Base-by-base conservation (phyloP, 2,888 invertebrate genomes). In the Sylvicola cinctus region DNA sequence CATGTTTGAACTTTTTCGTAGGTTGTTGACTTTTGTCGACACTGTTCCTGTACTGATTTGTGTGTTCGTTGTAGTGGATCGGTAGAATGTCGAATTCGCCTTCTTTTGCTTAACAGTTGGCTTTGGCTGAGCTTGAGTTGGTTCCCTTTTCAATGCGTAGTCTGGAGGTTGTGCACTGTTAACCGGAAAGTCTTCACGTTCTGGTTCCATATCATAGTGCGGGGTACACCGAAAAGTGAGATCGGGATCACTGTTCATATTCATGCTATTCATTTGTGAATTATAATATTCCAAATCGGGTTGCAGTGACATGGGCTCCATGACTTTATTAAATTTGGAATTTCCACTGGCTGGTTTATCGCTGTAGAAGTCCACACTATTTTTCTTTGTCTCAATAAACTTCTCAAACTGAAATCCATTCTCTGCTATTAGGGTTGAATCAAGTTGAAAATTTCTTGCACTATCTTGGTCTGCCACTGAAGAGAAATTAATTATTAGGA, bases 141-240 rank as follows among this genome's bases (percentile, higher is more conserved):
- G 42, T 16, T 35, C 35, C 31, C 36, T 27, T 37, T 39, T 41
- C 17, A 44, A 45, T 30, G 48, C 48, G 43, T 46, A 48, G 36
- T 47, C 46, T 8, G 48, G 48, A 20, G 27, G 36, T 37, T 47
- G 46, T 6, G 47, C 46, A 41, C 36, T 47, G 36, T 58, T 58
- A 20, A 58, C 55, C 5, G 56, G 56, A 40, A 58, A 58, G 39
- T 58, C 57, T 43, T 58, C 57, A 12, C 51, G 51, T 46, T 57
- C 50, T 38, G 56, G 54, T 38, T 49, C 52, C 33, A 55, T 52
- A 40, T 54, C 55, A 36, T 58, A 38, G 11, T 23, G 26, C 10
- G 32, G 29, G 54, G 49, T 14, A 52, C 52, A 30, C 51, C 8
- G 4, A 6, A 20, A 20, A 6, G 20, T 33, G 17, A 31, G 33